Conservation (phyloP, 2,888 invertebrate genomes). For the Limenitis camilla region DNA sequence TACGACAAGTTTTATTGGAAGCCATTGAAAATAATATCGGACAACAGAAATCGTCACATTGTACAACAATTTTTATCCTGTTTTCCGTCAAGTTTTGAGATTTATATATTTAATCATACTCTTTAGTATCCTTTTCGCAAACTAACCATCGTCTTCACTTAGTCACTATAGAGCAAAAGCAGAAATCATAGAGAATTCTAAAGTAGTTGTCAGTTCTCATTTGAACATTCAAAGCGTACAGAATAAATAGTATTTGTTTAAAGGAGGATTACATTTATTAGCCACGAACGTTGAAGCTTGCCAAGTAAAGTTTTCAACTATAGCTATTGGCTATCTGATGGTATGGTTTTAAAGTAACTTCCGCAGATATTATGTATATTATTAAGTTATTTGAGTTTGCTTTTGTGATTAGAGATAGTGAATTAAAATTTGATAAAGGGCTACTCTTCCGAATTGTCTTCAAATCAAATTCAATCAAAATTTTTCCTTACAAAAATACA, state of each 20-base stretch:
- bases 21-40: too few relatives aligned
- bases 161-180: background rate
- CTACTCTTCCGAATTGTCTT: too few relatives aligned
- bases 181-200: background rate
- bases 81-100: too few relatives aligned
- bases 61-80: too few relatives aligned
- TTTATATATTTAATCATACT: too few relatives aligned
- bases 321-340: conserved; percentile 8
- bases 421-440: background rate
- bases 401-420: background rate
- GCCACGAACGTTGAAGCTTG: conserved; percentile 17
- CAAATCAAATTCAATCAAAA: too few relatives aligned
- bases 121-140: too few relatives aligned
- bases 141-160: too few relatives aligned
- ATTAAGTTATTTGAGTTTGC: background rate
- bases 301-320: conserved; percentile 19
- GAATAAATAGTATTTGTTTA: conserved; percentile 16
- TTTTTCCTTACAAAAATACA: too few relatives aligned
- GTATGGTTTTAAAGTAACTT: conserved; percentile 2
- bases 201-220: conserved; percentile 1
- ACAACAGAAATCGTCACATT: too few relatives aligned
- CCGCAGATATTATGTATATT: background rate
- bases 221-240: conserved; percentile 7
- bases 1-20: too few relatives aligned
- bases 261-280: conserved; percentile 18